Conservation (phyloP, 2,888 invertebrate species). For the Masnerella sp. region DNA sequence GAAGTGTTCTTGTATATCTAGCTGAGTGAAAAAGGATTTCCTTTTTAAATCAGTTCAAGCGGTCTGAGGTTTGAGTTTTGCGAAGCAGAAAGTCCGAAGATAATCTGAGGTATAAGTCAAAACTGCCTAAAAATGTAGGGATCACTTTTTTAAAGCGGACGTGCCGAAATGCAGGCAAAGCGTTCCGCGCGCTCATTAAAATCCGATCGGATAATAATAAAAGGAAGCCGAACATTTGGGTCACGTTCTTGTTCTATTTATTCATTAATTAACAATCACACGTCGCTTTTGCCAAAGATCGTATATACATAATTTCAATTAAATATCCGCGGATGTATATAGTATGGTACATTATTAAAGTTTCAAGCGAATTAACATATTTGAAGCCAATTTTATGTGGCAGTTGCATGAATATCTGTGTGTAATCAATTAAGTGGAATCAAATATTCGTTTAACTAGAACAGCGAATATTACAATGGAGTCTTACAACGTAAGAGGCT, state of each 20-base stretch:
- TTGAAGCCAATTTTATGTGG: not conserved
- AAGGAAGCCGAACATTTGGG: not conserved
- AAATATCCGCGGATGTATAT: not conserved
- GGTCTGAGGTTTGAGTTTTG: slow-evolving; percentile 49
- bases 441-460: no score
- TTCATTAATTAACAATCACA: slow-evolving; percentile 2
- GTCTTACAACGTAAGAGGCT: slow-evolving; percentile 1
- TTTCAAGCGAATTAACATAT: not conserved
- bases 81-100: slow-evolving; percentile 50
- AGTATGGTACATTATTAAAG: not conserved
- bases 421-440: not conserved
- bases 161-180: no score
- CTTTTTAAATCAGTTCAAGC: slow-evolving; percentile 57
- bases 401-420: not conserved
- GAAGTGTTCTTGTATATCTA: slow-evolving; percentile 55
- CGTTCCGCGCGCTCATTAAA: slow-evolving; percentile 12
- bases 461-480: not conserved
- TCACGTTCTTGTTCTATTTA: not conserved
- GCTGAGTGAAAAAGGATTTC: slow-evolving; percentile 53
- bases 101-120: slow-evolving; percentile 52
- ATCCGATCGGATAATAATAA: not conserved
- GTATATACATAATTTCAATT: slow-evolving; percentile 1
- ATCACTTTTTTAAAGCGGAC: slow-evolving; percentile 35
- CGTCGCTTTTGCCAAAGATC: not conserved
- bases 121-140: slow-evolving; percentile 46